Percentiles rank a stretch among this genome's conserved stretches.
Conservation (phyloP, 1,140 invertebrate genomes). For the Tetragnatha versicolor region DNA sequence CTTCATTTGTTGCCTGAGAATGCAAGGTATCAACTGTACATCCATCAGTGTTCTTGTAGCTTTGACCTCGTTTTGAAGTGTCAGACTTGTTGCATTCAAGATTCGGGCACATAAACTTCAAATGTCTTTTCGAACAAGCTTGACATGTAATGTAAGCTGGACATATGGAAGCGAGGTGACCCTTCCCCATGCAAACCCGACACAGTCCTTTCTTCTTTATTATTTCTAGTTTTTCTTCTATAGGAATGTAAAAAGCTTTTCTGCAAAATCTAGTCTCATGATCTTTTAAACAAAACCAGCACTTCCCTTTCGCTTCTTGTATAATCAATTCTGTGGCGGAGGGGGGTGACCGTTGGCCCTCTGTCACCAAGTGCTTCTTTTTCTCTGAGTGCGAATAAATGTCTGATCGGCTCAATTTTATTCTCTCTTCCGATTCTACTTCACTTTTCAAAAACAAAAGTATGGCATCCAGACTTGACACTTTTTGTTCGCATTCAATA, state of each 20-base stretch:
- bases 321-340: background rate
- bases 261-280: background rate
- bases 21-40: background rate
- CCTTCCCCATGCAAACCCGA: background rate
- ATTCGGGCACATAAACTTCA: constrained; percentile 10
- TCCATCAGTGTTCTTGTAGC: background rate
- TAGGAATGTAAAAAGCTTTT: background rate
- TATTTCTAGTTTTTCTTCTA: background rate
- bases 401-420: background rate
- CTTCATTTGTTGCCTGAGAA: background rate
- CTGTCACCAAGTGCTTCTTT: background rate
- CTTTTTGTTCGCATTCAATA: background rate
- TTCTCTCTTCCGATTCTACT: background rate
- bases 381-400: background rate
- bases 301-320: background rate
- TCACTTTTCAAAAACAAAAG: background rate
- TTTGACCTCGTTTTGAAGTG: background rate
- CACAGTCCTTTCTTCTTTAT: constrained; percentile 7
- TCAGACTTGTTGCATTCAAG: constrained; percentile 2
- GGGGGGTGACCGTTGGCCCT: background rate
- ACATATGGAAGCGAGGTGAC: background rate
- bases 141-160: background rate
- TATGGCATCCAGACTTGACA: background rate
- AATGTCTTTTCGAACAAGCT: background rate
- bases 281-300: constrained; percentile 8